Evolutionary conservation across 2,797 vertebrate species (phyloP).

Genomic region (Eulemur mongoz): DNA sequence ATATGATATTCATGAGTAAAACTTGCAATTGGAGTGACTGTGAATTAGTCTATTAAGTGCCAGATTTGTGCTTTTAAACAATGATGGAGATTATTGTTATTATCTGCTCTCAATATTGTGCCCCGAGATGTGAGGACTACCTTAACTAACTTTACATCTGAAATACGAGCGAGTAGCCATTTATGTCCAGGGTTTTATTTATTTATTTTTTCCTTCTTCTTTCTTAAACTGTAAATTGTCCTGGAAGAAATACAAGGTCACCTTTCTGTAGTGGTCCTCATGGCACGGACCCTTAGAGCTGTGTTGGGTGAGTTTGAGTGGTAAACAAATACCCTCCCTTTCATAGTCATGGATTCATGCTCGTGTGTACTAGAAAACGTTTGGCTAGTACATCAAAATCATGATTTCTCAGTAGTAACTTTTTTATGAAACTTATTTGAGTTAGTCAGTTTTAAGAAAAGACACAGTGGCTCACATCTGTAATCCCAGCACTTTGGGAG

Average conservation of each 20-base stretch:
- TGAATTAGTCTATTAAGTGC: constrained; percentile 70
- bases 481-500: not conserved
- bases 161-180: constrained; percentile 31
- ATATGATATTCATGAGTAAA: constrained; percentile 71
- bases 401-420: not conserved
- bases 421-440: not conserved
- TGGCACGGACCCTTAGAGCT: fast-evolving
- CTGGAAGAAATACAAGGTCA: not conserved
- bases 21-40: constrained; percentile 68
- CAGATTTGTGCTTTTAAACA: constrained; percentile 75
- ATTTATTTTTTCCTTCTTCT: not conserved
- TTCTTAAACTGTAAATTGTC: not conserved
- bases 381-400: not conserved
- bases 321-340: not conserved
- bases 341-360: fast-evolving
- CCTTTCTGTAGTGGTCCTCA: not conserved
- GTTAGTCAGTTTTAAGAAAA: not conserved
- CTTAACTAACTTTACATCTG: constrained; percentile 39
- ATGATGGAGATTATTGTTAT: constrained; percentile 59
- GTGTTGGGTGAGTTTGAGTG: not conserved
- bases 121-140: constrained; percentile 20
- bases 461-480: not conserved
- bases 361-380: not conserved
- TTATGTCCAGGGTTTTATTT: not conserved
- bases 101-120: constrained; percentile 52